A percentile compares a stretch with the other conserved stretches of the same genome.
These are phyloP conservation scores for Pelecanus crispus DNA, from an alignment of 2,113 vertebrate genomes.

Conservation along the genomic window DNA sequence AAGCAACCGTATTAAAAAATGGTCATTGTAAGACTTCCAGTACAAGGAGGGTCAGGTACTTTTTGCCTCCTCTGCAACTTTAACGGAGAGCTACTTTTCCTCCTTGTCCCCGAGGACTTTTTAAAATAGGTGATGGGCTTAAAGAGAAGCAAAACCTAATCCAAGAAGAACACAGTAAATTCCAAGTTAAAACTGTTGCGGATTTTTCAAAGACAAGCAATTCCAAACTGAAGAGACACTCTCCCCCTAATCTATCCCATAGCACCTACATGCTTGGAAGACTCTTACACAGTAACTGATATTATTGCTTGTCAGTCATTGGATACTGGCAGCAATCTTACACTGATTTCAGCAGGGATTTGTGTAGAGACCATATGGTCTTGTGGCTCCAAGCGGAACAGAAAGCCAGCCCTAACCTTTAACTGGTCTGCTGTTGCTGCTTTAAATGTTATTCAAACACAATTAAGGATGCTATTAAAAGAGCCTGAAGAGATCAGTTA, in stretches of 20 bases:
- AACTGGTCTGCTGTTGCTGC: neutral
- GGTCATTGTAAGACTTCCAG: neutral
- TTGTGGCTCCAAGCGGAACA: neutral
- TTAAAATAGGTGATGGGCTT: neutral
- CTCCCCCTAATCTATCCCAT: neutral
- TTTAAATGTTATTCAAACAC: neutral
- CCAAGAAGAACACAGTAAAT: neutral
- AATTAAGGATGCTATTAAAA: constrained; percentile 27
- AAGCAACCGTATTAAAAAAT: neutral
- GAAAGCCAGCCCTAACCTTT: constrained; percentile 21
- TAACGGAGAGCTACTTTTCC: neutral
- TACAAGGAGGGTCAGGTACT: neutral
- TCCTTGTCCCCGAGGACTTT: neutral
- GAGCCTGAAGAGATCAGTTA: constrained; percentile 3
- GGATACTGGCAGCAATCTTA: neutral
- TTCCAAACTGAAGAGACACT: neutral
- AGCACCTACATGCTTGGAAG: neutral
- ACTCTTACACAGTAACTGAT: neutral
- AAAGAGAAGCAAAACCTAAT: neutral
- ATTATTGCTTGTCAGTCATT: neutral
- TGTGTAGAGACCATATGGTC: neutral
- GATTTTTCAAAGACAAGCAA: neutral
- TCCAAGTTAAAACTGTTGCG: neutral
- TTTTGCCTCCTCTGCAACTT: neutral
- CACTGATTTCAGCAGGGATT: constrained; percentile 2